phyloP scores from a whole-genome alignment of 1,140 invertebrate genomes.

The Zaprionus capensis region DNA sequence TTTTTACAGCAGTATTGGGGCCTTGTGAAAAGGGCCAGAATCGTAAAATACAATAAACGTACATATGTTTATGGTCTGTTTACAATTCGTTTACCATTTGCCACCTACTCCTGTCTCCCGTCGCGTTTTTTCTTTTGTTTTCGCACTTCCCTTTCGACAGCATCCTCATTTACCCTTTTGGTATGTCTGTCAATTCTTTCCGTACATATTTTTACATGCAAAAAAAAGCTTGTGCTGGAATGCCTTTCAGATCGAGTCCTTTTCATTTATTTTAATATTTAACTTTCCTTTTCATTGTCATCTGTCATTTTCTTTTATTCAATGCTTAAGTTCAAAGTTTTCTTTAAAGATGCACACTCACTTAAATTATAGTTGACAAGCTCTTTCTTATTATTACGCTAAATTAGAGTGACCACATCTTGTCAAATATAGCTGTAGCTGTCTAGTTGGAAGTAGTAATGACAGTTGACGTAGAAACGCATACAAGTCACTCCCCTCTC shows the following conservation, averaged over 20 bases:
- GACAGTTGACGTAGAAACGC: not conserved
- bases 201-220: not conserved
- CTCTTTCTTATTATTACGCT: not conserved
- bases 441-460: not conserved
- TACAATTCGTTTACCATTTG: constrained; percentile 9
- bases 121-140: not conserved
- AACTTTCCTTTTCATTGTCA: not conserved
- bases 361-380: not conserved
- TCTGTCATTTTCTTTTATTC: not conserved
- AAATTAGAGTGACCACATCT: not conserved
- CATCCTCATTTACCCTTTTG: not conserved
- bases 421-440: not conserved
- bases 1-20: not conserved
- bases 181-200: not conserved
- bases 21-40: not conserved
- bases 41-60: constrained; percentile 5
- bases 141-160: not conserved
- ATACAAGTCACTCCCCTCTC: not conserved
- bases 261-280: not conserved
- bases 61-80: constrained; percentile 9
- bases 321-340: not conserved
- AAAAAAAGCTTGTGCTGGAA: not conserved
- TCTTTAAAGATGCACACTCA: too few species aligned
- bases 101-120: not conserved
- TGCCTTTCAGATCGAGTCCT: not conserved